These are phyloP conservation scores for Strigamia crassipes DNA, from an alignment of 2,888 invertebrate genomes.

Conservation along the genomic window DNA sequence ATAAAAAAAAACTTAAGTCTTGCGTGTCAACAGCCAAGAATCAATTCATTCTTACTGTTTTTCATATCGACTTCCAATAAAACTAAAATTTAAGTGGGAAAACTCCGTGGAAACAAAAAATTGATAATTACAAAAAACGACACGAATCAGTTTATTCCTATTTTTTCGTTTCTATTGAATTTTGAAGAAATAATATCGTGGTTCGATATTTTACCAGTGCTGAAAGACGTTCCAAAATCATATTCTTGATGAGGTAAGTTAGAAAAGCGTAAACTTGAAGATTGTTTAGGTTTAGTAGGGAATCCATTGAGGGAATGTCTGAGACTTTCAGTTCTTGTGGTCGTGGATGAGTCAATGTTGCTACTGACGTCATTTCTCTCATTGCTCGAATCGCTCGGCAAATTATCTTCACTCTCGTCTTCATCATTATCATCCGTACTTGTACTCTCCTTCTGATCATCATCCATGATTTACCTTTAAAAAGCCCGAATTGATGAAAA, in stretches of 20 bases:
- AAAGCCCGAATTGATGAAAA: not conserved
- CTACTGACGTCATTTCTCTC: not conserved
- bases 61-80: too few species aligned
- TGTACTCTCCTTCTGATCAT: not conserved
- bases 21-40: not conserved
- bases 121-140: too few species aligned
- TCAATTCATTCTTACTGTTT: too few species aligned
- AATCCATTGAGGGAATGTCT: slow-evolving; percentile 17
- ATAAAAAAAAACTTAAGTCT: not conserved
- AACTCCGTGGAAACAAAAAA: too few species aligned
- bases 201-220: slow-evolving; percentile 16
- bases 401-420: slow-evolving; percentile 3
- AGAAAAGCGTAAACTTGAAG: slow-evolving; percentile 16
- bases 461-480: not conserved
- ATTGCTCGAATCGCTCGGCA: slow-evolving; percentile 15
- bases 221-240: slow-evolving; percentile 44
- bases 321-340: slow-evolving; percentile 8
- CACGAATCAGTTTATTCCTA: too few species aligned
- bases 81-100: too few species aligned
- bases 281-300: not conserved
- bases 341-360: not conserved
- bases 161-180: not conserved
- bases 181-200: not conserved
- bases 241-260: slow-evolving; percentile 16
- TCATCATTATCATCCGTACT: not conserved